These are phyloP conservation scores for Lota lota DNA, from an alignment of 2,113 vertebrate genomes.

Conservation along the genomic window DNA sequence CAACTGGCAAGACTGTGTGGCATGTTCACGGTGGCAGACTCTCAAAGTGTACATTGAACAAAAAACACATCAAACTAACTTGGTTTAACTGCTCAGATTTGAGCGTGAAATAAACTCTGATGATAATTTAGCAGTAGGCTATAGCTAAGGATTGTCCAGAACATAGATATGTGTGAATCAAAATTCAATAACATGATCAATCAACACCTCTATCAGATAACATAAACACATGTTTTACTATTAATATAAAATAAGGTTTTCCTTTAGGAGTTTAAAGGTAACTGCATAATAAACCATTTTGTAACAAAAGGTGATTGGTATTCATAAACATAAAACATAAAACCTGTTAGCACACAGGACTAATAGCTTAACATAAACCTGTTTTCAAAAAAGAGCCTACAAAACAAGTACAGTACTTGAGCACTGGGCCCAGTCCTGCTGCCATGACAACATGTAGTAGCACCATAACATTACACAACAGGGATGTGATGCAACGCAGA, in stretches of 20 bases:
- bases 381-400: slow-evolving; percentile 6
- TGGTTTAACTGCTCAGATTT: no score
- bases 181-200: not conserved
- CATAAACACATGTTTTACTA: slow-evolving; percentile 14
- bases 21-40: no score
- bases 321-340: slow-evolving; percentile 31
- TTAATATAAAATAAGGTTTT: slow-evolving; percentile 40
- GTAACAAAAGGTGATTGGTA: slow-evolving; percentile 38
- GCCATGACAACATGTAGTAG: slow-evolving; percentile 59
- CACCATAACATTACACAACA: slow-evolving; percentile 63
- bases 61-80: no score
- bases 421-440: slow-evolving; percentile 44
- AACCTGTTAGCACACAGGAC: slow-evolving; percentile 38
- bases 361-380: slow-evolving; percentile 4
- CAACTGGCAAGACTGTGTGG: no score
- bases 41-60: no score
- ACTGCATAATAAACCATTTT: slow-evolving; percentile 11
- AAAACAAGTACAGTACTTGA: slow-evolving; percentile 1
- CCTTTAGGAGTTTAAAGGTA: not conserved
- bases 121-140: no score
- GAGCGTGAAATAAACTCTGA: no score
- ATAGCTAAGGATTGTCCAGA: no score
- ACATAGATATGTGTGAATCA: not conserved
- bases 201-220: no score
- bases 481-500: not conserved